A percentile compares a stretch with the other conserved stretches of the same genome.
These are phyloP conservation scores for Drosophila athabasca DNA, from an alignment of 1,140 invertebrate species.

Conservation along the genomic window DNA sequence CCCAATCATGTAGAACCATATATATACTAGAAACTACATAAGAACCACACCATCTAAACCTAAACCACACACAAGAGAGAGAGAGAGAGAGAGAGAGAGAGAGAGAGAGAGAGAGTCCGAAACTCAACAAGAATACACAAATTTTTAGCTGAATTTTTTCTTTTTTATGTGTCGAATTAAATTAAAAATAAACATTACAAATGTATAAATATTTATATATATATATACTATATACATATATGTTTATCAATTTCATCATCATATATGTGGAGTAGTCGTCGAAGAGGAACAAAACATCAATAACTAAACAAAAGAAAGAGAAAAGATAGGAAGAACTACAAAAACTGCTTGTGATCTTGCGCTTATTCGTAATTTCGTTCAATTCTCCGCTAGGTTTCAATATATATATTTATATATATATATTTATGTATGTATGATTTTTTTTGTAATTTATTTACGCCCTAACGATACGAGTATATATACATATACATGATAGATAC, in stretches of 20 bases:
- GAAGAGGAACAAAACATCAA: constrained; percentile 23
- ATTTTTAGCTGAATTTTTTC: constrained; percentile 79
- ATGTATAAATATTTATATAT: constrained; percentile 27
- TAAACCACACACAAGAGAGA: neutral
- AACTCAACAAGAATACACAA: constrained; percentile 43
- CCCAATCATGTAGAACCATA: constrained; percentile 8
- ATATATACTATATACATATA: constrained; percentile 2
- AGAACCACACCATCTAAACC: constrained; percentile 1
- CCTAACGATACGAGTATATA: constrained; percentile 39
- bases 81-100: constrained; percentile 1
- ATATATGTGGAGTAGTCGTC: constrained; percentile 3
- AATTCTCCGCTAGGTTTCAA: constrained; percentile 54
- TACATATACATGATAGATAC: constrained; percentile 19
- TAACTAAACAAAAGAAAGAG: constrained; percentile 26
- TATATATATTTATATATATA: constrained; percentile 40
- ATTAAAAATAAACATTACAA: constrained; percentile 61
- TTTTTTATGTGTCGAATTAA: constrained; percentile 71
- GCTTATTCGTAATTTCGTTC: constrained; percentile 50
- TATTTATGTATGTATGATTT: constrained; percentile 29
- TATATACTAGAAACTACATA: constrained; percentile 9
- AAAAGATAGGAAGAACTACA: constrained; percentile 12
- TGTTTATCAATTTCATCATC: too few species aligned
- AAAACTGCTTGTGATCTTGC: constrained; percentile 76
- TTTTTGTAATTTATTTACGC: constrained; percentile 72
- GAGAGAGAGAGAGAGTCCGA: constrained; percentile 6